These are phyloP conservation scores for Tenualosa ilisha DNA, from an alignment of 2,797 vertebrate genomes.

Conservation along the genomic window DNA sequence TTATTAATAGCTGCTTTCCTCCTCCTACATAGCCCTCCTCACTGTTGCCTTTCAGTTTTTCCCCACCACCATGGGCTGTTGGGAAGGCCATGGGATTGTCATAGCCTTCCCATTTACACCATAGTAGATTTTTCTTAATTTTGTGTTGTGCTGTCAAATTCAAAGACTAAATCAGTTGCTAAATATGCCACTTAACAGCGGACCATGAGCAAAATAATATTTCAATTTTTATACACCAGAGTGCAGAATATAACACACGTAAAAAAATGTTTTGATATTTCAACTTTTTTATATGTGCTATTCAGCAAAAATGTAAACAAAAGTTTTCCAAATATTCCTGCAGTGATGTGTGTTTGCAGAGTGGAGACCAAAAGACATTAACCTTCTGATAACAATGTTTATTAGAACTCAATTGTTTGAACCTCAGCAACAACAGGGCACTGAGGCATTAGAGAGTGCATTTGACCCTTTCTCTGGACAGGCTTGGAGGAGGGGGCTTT, in stretches of 20 bases:
- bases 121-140: background rate
- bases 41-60: background rate
- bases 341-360: background rate
- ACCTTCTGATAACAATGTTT: background rate
- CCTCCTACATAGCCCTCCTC: background rate
- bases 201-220: background rate
- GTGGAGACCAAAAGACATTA: background rate
- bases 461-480: background rate
- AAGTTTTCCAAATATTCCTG: background rate
- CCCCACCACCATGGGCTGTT: background rate
- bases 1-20: background rate
- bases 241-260: background rate
- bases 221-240: background rate
- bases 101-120: slow-evolving; percentile 55
- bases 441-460: background rate
- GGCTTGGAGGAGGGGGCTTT: background rate
- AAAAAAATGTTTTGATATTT: background rate
- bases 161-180: background rate
- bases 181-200: background rate
- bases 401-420: background rate
- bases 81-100: slow-evolving; percentile 60
- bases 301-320: background rate
- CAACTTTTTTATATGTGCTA: background rate
- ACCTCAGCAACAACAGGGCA: background rate
- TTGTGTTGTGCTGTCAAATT: background rate